Evolutionary conservation across 2,113 vertebrate species (phyloP).

Genomic region (Aspiorhynchus laticeps): DNA sequence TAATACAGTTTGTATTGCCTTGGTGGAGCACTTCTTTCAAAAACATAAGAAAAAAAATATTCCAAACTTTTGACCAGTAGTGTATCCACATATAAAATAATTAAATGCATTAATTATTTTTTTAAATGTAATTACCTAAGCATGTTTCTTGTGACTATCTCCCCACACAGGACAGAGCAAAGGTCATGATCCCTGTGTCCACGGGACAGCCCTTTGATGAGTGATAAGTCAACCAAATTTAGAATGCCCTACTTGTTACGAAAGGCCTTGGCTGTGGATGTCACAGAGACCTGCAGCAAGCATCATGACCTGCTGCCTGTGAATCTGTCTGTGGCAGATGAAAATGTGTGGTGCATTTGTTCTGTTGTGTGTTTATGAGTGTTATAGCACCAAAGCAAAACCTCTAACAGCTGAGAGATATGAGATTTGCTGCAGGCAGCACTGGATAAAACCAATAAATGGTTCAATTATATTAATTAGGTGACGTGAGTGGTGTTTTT

Average conservation of each 20-base stretch:
- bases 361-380: not conserved
- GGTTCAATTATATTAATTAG: not conserved
- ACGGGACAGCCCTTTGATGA: not conserved
- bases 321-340: not conserved
- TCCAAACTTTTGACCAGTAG: not conserved
- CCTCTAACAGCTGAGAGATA: not conserved
- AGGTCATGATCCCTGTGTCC: not conserved
- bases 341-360: not conserved
- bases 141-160: not conserved
- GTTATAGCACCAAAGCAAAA: not conserved
- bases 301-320: not conserved
- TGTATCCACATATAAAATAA: not conserved
- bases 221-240: not conserved
- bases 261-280: not conserved
- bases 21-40: not conserved
- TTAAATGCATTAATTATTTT: too few relatives aligned
- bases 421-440: not conserved
- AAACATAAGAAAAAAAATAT: not conserved
- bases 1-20: not conserved
- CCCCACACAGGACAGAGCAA: slow-evolving; percentile 19
- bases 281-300: not conserved
- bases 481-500: slow-evolving; percentile 5
- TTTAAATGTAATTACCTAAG: not conserved
- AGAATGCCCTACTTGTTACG: not conserved
- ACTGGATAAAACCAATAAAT: slow-evolving; percentile 6